Evolutionary conservation across 1,140 invertebrate genomes (phyloP).

Genomic region (Drosophila sproati): DNA sequence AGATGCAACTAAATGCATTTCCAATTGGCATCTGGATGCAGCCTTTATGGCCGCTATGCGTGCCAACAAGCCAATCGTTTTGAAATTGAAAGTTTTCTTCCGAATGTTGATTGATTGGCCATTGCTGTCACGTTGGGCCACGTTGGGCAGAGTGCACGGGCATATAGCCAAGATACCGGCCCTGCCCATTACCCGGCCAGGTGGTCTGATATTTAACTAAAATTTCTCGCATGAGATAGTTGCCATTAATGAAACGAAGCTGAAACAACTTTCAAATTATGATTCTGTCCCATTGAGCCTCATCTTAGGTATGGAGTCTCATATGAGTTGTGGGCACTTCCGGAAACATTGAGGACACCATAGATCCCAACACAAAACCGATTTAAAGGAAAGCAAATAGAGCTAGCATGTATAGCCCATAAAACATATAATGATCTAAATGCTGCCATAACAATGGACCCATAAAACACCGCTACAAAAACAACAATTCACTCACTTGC

Average conservation of each 20-base stretch:
- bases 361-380: background rate
- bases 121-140: slow-evolving; percentile 45
- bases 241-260: background rate
- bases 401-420: slow-evolving; percentile 7
- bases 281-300: background rate
- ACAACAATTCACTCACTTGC: slow-evolving; percentile 19
- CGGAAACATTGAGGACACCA: background rate
- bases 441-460: slow-evolving; percentile 62
- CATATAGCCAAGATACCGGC: slow-evolving; percentile 49
- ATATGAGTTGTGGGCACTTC: slow-evolving; percentile 12
- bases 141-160: slow-evolving; percentile 15
- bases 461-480: slow-evolving; percentile 57
- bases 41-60: slow-evolving; percentile 11
- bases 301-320: background rate
- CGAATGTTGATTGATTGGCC: slow-evolving; percentile 26
- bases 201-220: background rate
- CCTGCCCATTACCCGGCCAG: slow-evolving; percentile 4
- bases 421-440: slow-evolving; percentile 58
- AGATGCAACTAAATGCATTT: slow-evolving; percentile 36
- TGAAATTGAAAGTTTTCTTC: slow-evolving; percentile 57
- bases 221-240: background rate
- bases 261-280: slow-evolving; percentile 21
- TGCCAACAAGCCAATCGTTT: slow-evolving; percentile 24
- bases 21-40: slow-evolving; percentile 14
- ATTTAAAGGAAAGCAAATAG: background rate